phyloP scores from a whole-genome alignment of 2,797 vertebrate genomes.

The Sternarchorhynchus goeldii region DNA sequence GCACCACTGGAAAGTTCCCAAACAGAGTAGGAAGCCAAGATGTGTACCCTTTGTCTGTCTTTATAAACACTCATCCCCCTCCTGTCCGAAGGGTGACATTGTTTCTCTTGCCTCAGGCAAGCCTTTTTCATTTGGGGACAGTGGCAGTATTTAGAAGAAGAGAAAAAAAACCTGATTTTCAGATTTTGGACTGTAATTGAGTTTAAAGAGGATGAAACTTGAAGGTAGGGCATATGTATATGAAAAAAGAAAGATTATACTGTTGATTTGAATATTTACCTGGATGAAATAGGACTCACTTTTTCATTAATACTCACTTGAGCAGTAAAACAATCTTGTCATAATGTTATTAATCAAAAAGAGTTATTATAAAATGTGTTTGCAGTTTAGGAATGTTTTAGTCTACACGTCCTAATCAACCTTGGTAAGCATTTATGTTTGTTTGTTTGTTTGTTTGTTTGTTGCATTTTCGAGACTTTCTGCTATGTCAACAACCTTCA shows the following conservation, averaged over 20 bases:
- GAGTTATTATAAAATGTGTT: neutral
- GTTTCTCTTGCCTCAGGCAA: conserved; percentile 42
- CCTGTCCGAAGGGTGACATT: conserved; percentile 46
- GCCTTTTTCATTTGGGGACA: conserved; percentile 31
- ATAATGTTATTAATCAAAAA: neutral
- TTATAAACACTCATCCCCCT: conserved; percentile 51
- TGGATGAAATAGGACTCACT: neutral
- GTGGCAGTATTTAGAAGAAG: neutral
- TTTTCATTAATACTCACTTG: neutral
- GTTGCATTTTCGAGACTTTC: conserved; percentile 14
- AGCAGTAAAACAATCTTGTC: neutral
- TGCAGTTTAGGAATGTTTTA: too few species aligned
- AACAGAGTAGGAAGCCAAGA: conserved; percentile 60
- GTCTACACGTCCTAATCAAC: neutral
- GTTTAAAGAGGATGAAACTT: neutral
- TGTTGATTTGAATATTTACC: neutral
- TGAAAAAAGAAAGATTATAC: neutral
- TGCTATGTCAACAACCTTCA: conserved; percentile 38
- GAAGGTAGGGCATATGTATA: neutral
- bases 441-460: conserved; percentile 34
- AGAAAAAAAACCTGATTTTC: neutral
- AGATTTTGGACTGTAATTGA: neutral
- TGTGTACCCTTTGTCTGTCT: conserved; percentile 61
- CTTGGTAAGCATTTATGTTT: conserved; percentile 22
- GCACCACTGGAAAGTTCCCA: conserved; percentile 59